Conservation (phyloP, 2,888 invertebrate genomes). For the Drosophila incognita region DNA sequence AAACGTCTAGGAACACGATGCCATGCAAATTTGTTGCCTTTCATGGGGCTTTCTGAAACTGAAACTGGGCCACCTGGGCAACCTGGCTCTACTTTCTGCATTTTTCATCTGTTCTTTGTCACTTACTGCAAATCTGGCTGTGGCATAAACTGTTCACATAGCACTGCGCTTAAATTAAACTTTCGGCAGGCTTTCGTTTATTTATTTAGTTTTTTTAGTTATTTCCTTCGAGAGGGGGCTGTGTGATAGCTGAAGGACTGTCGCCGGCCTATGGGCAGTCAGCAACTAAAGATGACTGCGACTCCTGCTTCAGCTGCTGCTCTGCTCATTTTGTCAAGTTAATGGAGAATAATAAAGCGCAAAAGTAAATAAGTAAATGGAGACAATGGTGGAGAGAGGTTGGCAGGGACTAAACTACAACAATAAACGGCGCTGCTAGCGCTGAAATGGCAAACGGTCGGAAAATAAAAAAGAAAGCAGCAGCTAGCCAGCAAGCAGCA, state of each 20-base stretch:
- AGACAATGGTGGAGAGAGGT: conserved; percentile 40
- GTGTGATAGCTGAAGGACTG: conserved; percentile 21
- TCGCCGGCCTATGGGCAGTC: conserved; percentile 33
- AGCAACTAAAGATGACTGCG: conserved; percentile 23
- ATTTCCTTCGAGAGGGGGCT: conserved; percentile 19
- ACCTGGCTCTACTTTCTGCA: conserved; percentile 16
- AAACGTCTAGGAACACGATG: conserved; percentile 5
- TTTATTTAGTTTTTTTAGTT: conserved; percentile 22
- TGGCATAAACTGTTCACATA: conserved; percentile 21
- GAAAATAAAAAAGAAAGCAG: conserved; percentile 53
- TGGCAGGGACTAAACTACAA: conserved; percentile 66
- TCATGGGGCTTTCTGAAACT: background rate
- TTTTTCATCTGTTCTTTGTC: conserved; percentile 5
- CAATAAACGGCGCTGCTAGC: conserved; percentile 68
- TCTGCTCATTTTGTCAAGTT: conserved; percentile 77
- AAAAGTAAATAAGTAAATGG: conserved; percentile 80
- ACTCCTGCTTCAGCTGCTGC: conserved; percentile 6
- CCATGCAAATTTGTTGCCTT: conserved; percentile 16
- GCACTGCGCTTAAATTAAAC: conserved; percentile 42
- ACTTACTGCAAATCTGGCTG: conserved; percentile 8
- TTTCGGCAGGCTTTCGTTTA: conserved; percentile 35
- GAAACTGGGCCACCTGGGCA: conserved; percentile 9
- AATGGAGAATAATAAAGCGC: conserved; percentile 80
- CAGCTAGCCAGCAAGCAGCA: background rate
- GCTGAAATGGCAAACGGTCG: conserved; percentile 76